Evolutionary conservation across 2,888 invertebrate species (phyloP).

Genomic region (Villa cingulata): DNA sequence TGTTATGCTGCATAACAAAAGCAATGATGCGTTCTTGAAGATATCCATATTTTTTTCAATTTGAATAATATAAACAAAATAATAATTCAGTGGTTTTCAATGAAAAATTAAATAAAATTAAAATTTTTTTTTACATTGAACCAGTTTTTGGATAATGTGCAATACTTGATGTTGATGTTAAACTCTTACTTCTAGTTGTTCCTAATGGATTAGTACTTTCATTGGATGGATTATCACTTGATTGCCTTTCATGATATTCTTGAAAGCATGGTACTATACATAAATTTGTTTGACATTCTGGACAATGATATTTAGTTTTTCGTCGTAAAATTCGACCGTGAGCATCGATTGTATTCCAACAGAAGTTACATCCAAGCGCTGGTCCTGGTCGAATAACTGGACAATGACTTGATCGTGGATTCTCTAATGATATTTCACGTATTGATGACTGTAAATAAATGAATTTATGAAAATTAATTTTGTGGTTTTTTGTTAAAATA

Average conservation of each 20-base stretch:
- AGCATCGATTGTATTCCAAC: slow-evolving; percentile 80
- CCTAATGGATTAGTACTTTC: slow-evolving; percentile 13
- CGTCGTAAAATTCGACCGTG: slow-evolving; percentile 68
- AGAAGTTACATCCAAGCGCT: slow-evolving; percentile 75
- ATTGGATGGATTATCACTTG: slow-evolving; percentile 23
- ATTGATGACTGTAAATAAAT: too few species aligned
- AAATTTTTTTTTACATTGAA: slow-evolving; percentile 26
- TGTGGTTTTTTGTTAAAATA: too few species aligned
- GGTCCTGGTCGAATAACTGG: slow-evolving; percentile 72
- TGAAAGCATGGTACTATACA: slow-evolving; percentile 86
- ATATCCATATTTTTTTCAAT: too few species aligned
- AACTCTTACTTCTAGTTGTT: slow-evolving; percentile 13
- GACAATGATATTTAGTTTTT: slow-evolving; percentile 82
- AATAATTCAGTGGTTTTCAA: too few species aligned
- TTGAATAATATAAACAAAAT: too few species aligned
- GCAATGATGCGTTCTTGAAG: too few species aligned
- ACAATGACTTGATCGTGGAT: slow-evolving; percentile 60
- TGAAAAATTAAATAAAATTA: too few species aligned
- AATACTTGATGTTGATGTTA: slow-evolving; percentile 9
- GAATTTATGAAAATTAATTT: too few species aligned
- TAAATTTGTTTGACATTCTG: slow-evolving; percentile 76
- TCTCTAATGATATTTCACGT: slow-evolving; percentile 35
- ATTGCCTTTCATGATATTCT: slow-evolving; percentile 59
- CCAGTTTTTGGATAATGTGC: slow-evolving; percentile 33
- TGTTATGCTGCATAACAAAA: too few species aligned